A percentile compares a stretch with the other conserved stretches of the same genome.
phyloP scores from a whole-genome alignment of 2,113 vertebrate genomes.

The Rhinoptilus africanus region DNA sequence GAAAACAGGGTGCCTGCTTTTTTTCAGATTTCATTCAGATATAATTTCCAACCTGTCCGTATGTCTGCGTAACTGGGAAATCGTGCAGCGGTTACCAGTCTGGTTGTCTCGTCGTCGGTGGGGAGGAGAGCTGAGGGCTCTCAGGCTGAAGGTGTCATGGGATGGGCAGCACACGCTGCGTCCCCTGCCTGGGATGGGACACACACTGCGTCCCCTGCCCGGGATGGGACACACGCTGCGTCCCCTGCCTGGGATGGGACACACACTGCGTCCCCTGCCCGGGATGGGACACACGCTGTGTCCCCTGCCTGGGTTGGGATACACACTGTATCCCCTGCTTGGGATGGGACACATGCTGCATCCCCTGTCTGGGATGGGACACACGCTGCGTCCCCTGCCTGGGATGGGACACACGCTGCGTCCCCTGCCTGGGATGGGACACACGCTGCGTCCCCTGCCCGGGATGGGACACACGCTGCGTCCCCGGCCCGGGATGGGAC shows the following conservation, averaged over 20 bases:
- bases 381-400: background rate
- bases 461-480: too few species aligned
- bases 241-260: background rate
- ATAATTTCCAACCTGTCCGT: background rate
- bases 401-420: background rate
- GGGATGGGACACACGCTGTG: background rate
- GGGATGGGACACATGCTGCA: background rate
- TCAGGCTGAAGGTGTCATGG: fast-evolving
- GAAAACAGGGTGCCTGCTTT: background rate
- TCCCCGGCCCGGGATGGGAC: too few species aligned
- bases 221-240: background rate
- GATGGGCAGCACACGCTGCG: background rate
- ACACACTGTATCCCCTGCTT: too few species aligned
- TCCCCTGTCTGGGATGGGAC: background rate
- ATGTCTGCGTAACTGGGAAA: background rate
- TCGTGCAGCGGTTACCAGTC: fast-evolving
- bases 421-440: background rate
- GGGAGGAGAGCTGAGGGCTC: background rate
- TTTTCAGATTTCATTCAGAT: background rate
- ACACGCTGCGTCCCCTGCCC: background rate
- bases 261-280: background rate
- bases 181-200: background rate
- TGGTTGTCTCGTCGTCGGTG: too few species aligned
- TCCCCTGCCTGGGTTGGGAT: background rate
- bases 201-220: too few species aligned